phyloP scores from a whole-genome alignment of 2,797 vertebrate genomes.

The Parambassis ranga region DNA sequence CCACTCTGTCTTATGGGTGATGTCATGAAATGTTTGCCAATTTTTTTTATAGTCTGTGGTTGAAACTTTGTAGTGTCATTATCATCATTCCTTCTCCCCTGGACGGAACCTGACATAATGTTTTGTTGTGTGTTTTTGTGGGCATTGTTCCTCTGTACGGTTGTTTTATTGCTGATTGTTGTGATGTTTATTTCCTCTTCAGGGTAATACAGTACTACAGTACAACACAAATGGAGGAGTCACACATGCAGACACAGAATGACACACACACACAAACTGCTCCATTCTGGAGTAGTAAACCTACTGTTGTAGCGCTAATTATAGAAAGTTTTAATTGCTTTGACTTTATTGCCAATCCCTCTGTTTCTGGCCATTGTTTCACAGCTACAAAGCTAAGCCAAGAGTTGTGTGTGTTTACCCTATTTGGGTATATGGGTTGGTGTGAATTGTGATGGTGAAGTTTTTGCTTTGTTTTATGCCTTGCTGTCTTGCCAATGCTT shows the following conservation, averaged over 20 bases:
- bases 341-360: conserved; percentile 9
- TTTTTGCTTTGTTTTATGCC: no score
- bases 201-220: conserved; percentile 4
- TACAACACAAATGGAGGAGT: background rate
- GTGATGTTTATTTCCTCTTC: conserved; percentile 2
- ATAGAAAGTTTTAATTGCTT: conserved; percentile 53
- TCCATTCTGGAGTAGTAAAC: conserved; percentile 25
- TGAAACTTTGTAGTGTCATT: no score
- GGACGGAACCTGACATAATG: background rate
- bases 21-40: no score
- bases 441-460: background rate
- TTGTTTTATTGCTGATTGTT: background rate
- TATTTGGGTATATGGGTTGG: background rate
- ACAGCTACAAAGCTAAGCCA: background rate
- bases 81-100: no score
- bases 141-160: background rate
- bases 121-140: no score
- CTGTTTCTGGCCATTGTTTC: conserved; percentile 27
- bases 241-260: background rate
- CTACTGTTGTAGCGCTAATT: conserved; percentile 37
- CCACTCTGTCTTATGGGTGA: no score
- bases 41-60: no score
- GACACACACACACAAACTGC: background rate
- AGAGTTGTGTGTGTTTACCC: background rate
- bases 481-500: no score